Evolutionary conservation across 1,140 invertebrate species (phyloP), one percentile per base, ranked within the genome.

Genomic region (Drosophila sechellia): DNA sequence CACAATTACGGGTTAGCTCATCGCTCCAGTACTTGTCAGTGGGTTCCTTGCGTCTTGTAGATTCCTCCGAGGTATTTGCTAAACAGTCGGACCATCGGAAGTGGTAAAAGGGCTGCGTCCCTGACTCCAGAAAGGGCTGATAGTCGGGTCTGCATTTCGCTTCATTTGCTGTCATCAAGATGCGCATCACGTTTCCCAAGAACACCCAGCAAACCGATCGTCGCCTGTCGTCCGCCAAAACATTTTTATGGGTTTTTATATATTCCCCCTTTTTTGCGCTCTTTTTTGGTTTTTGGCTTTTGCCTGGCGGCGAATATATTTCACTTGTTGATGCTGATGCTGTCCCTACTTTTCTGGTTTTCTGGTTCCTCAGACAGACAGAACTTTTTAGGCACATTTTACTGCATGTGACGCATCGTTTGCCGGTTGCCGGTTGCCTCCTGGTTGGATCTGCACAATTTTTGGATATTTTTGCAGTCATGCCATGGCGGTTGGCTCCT

Each of bases 391-490:
- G 78, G 65, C 72, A 81, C 59, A 81, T 77, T 81, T 81, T 75
- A 73, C 81, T 86, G 81, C 81, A 81, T 69, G 79, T 87, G 81
- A 86, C 81, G 81, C 83, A 87, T 75, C 83, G 72, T 66, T 77
- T 57, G 72, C 15, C 42, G 43, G 15, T 15, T 15, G 39, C 39
- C 40, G n/a, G 37, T 42, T 35, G 31, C 46, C 65, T 74, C 40
- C 60, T 72, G 58, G 61, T 58, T 65, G 80, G 50, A 77, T 77
- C 68, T 81, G 72, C 78, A 78, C 46, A 86, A 81, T 78, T 86
- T 84, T 87, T 86, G 83, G 83, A 86, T 86, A 86, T 87, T 87
- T 86, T 76, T 76, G 70, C 75, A 53, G 55, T 63, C 75, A 69
- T 61, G 58, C 60, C 59, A 66, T 49, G 25, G 17, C 17, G 17